phyloP scores from a whole-genome alignment of 1,140 invertebrate genomes.

The Conus betulinus region DNA sequence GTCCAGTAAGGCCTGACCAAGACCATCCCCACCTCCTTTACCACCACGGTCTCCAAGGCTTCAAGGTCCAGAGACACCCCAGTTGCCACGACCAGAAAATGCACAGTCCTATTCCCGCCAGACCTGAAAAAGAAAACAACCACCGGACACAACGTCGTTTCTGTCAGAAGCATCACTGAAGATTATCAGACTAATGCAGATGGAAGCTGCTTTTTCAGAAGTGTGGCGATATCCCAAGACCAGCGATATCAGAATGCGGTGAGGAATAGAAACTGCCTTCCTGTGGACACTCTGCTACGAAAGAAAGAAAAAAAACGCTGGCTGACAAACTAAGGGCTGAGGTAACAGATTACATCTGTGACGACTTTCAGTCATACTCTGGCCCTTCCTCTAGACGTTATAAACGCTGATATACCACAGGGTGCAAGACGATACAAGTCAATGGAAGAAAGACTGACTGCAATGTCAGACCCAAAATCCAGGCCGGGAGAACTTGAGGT shows the following conservation, averaged over 20 bases:
- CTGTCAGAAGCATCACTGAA: too few relatives aligned
- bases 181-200: too few relatives aligned
- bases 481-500: neutral
- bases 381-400: neutral
- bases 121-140: too few relatives aligned
- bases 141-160: too few relatives aligned
- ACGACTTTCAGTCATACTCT: too few relatives aligned
- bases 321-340: neutral
- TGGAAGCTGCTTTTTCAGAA: neutral
- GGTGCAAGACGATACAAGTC: neutral
- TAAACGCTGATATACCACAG: neutral
- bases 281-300: neutral
- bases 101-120: too few relatives aligned
- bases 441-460: neutral
- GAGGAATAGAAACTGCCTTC: too few relatives aligned
- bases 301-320: neutral
- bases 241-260: neutral
- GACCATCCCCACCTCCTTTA: too few relatives aligned
- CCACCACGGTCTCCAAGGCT: too few relatives aligned
- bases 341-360: neutral
- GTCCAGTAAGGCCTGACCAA: too few relatives aligned
- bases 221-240: neutral
- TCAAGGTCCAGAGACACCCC: too few relatives aligned
- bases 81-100: too few relatives aligned
- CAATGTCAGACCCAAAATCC: neutral